Base-by-base conservation (phyloP, 92 coral and sea anemone genomes). In the Siderastrea radians region DNA sequence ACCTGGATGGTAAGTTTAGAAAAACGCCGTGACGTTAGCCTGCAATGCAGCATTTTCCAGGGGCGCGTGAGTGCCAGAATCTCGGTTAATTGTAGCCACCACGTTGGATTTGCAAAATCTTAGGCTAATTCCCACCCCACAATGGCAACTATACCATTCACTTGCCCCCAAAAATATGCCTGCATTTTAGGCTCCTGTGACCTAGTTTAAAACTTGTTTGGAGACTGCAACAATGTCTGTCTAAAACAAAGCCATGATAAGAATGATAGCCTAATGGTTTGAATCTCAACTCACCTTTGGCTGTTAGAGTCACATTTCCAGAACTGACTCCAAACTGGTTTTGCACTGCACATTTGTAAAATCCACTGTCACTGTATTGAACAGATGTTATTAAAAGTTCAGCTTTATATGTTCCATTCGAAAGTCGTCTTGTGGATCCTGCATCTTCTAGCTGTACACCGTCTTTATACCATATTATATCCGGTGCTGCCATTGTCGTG, bases 381-480 rank as follows among this genome's bases (percentile, higher is more conserved):
- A 73, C 90, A 48, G 84, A 52, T 3, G 78, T n/a, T 5, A 92
- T 54, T 38, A 4, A 55, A 26, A 90, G 54, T 12, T 49, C 70
- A 51, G 89, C 83, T 7, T 10, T 51, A 76, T 77, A 91, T 4
- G 92, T 92, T 38, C 81, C 71, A 52, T 69, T 79, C 6, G 86
- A 38, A 61, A 53, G 77, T 51, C 8, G 45, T 69, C 64, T 5
- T 57, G 54, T 47, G 61, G 67, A 62, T 47, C 77, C 38, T 10
- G 52, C 52, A 83, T 53, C 43, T 58, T 60, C 15, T 19, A 75
- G 45, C 49, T 38, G 77, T 59, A 73, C 14, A 8, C 88, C 90
- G 77, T 86, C 84, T 63, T 84, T 93, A 74, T 83, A 91, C 98
- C 96, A 95, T 4, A 5, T 74, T 14, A 95, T 79, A n/a, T 75